phyloP scores from a whole-genome alignment of 2,113 vertebrate genomes.

The Agelaius phoeniceus region DNA sequence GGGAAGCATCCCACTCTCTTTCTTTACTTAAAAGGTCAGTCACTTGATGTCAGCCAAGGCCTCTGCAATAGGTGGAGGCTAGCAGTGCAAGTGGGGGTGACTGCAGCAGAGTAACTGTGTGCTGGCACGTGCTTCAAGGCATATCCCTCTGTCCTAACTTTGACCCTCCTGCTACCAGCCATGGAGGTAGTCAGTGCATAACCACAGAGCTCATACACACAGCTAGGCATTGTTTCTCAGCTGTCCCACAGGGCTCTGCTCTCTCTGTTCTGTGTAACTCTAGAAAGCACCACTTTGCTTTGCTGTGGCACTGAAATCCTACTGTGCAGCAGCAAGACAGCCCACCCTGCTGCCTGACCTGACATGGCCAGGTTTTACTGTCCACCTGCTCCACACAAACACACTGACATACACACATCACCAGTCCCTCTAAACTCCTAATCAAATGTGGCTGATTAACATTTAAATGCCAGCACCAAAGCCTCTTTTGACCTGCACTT shows the following conservation, averaged over 20 bases:
- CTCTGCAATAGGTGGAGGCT: background rate
- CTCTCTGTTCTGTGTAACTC: background rate
- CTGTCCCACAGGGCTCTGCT: background rate
- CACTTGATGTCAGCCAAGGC: background rate
- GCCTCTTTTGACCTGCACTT: conserved; percentile 56
- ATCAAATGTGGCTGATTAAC: conserved; percentile 75
- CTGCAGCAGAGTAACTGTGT: background rate
- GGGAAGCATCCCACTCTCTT: background rate
- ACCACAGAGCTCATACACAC: background rate
- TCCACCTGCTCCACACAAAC: background rate
- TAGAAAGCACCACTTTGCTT: background rate
- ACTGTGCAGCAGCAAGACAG: background rate
- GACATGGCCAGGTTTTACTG: background rate
- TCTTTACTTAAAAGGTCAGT: background rate
- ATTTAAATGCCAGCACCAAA: conserved; percentile 73
- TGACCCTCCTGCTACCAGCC: background rate
- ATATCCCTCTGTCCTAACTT: background rate
- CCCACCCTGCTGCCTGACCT: background rate
- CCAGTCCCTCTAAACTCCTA: conserved; percentile 64
- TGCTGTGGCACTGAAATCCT: background rate
- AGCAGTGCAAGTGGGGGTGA: background rate
- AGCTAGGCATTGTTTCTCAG: background rate
- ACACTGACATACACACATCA: background rate
- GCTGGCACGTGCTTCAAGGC: background rate
- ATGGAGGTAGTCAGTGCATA: background rate